Percentiles rank a stretch among this genome's conserved stretches.
Evolutionary conservation across 2,113 vertebrate species (phyloP).

Genomic region (Galemys pyrenaicus): DNA sequence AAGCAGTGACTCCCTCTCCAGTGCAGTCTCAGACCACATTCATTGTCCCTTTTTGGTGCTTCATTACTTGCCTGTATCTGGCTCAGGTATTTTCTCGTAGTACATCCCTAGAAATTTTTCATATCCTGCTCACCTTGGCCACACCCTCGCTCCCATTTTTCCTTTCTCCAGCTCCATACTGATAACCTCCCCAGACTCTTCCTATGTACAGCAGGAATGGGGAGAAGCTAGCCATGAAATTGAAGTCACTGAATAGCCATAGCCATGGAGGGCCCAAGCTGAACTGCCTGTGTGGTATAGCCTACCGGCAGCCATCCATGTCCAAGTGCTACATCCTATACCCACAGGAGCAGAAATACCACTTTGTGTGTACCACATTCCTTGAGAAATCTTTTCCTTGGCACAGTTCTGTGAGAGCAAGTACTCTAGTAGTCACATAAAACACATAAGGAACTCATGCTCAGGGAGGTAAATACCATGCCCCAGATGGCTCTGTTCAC

Average conservation of each 20-base stretch:
- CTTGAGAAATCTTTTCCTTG: not conserved
- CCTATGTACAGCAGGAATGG: not conserved
- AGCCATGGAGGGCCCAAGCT: not conserved
- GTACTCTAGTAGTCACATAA: not conserved
- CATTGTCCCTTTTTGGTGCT: not conserved
- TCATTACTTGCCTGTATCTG: not conserved
- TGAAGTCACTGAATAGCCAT: not conserved
- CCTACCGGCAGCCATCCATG: rapidly evolving
- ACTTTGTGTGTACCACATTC: no score
- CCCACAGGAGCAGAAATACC: not conserved
- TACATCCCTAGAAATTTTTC: not conserved
- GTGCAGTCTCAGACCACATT: not conserved
- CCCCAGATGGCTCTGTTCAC: not conserved
- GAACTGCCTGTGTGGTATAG: not conserved
- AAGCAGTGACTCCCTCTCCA: not conserved
- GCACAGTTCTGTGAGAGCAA: not conserved
- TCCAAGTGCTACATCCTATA: not conserved
- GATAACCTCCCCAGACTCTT: not conserved
- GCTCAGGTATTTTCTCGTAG: not conserved
- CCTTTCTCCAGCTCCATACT: not conserved
- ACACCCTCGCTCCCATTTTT: not conserved
- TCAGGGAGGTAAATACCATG: not conserved
- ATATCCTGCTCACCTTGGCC: not conserved
- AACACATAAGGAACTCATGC: not conserved
- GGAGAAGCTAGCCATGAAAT: not conserved